Evolutionary conservation across 2,888 invertebrate genomes (phyloP).

Genomic region (Cephus rjabovi): DNA sequence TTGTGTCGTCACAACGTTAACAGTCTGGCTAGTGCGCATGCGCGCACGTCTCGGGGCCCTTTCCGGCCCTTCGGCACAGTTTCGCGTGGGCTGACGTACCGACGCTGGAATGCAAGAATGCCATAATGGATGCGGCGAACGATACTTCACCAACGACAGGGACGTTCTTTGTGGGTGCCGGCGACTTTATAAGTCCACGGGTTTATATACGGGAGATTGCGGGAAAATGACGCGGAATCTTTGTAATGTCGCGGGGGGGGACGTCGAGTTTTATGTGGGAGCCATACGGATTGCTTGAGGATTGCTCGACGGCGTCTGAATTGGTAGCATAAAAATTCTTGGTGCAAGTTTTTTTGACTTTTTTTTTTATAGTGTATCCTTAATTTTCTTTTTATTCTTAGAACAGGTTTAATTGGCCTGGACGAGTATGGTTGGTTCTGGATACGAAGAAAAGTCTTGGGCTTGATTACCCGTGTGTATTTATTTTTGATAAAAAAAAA

Average conservation of each 20-base stretch:
- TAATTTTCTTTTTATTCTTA: too few relatives aligned
- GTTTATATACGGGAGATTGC: slow-evolving; percentile 28
- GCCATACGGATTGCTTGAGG: too few relatives aligned
- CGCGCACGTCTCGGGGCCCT: slow-evolving; percentile 4
- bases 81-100: background rate
- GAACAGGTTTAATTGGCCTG: too few relatives aligned
- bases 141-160: slow-evolving; percentile 38
- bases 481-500: too few relatives aligned
- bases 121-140: slow-evolving; percentile 43
- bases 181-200: slow-evolving; percentile 8
- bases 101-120: slow-evolving; percentile 26
- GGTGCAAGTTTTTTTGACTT: too few relatives aligned
- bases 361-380: too few relatives aligned
- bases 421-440: too few relatives aligned
- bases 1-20: background rate
- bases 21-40: background rate
- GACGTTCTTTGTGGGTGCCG: slow-evolving; percentile 37
- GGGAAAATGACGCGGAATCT: slow-evolving; percentile 35
- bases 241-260: slow-evolving; percentile 18
- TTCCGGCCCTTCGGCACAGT: background rate
- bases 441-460: too few relatives aligned
- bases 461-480: too few relatives aligned
- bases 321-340: too few relatives aligned
- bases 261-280: background rate
- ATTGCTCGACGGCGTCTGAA: too few relatives aligned